A percentile compares a stretch with the other conserved stretches of the same genome.
These are phyloP conservation scores for Zosterops lateralis DNA, from an alignment of 2,113 vertebrate species.

Conservation along the genomic window DNA sequence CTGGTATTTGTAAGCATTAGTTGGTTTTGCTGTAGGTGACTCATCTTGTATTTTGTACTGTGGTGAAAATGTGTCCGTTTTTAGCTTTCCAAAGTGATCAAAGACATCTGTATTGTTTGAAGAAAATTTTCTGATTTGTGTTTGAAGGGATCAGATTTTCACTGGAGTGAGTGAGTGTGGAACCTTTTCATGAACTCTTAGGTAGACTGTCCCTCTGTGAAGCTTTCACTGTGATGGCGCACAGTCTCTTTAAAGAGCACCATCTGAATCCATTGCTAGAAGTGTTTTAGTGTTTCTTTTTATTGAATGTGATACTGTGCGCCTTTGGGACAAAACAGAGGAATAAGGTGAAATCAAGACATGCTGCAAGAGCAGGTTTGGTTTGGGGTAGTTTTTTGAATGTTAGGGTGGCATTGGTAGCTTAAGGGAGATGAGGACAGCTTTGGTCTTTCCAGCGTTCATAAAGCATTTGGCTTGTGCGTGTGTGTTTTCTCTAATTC, in stretches of 20 bases:
- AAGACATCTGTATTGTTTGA: background rate
- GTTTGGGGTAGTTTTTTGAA: background rate
- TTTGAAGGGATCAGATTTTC: background rate
- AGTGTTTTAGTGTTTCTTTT: background rate
- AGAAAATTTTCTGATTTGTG: background rate
- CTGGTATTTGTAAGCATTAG: background rate
- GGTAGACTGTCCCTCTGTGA: background rate
- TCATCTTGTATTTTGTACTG: background rate
- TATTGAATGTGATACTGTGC: background rate
- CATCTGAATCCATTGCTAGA: background rate
- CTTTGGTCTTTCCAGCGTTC: background rate
- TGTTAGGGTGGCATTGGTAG: background rate
- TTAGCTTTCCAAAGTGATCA: background rate
- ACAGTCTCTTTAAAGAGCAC: background rate
- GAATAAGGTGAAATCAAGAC: background rate
- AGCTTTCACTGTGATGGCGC: fast-evolving
- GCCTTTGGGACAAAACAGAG: background rate
- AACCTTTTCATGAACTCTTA: background rate
- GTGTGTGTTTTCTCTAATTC: background rate
- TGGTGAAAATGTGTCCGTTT: background rate
- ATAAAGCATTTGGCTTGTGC: background rate
- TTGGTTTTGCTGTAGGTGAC: background rate
- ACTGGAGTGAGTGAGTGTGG: background rate
- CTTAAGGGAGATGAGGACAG: background rate
- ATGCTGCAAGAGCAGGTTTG: background rate